Evolutionary conservation across 2,797 vertebrate species (phyloP).

Genomic region (Propithecus deckenii): DNA sequence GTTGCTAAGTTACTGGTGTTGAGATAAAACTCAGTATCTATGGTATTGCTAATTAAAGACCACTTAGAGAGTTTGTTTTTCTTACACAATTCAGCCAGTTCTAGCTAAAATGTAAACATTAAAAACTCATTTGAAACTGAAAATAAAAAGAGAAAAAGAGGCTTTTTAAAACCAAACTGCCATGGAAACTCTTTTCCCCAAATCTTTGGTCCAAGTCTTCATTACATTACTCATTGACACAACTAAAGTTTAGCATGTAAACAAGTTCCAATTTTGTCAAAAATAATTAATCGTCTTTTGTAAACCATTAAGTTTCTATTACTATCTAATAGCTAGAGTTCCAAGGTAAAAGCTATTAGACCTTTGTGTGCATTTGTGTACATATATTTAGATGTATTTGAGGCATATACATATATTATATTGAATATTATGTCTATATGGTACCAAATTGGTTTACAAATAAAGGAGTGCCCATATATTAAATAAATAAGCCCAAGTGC

Average conservation of each 20-base stretch:
- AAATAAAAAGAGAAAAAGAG: neutral
- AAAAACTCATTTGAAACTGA: neutral
- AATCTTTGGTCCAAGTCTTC: neutral
- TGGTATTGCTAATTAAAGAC: neutral
- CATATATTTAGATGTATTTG: neutral
- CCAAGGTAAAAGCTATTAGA: neutral
- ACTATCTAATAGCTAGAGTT: neutral
- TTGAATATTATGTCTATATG: neutral
- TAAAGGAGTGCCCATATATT: neutral
- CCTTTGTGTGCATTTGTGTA: neutral
- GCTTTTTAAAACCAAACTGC: neutral
- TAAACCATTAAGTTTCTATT: neutral
- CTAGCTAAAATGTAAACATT: neutral
- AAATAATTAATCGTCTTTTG: neutral
- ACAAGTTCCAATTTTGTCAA: neutral
- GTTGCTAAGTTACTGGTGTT: neutral
- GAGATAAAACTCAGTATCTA: neutral
- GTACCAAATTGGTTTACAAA: neutral
- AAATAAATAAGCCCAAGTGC: neutral
- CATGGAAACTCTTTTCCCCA: neutral
- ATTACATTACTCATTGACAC: neutral
- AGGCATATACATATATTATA: neutral
- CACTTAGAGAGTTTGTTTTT: neutral
- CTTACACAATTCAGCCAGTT: neutral
- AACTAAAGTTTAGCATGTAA: neutral